Evolutionary conservation across 2,888 invertebrate genomes (phyloP), one percentile per base, ranked within the genome.

Genomic region (Apodemia duryi): DNA sequence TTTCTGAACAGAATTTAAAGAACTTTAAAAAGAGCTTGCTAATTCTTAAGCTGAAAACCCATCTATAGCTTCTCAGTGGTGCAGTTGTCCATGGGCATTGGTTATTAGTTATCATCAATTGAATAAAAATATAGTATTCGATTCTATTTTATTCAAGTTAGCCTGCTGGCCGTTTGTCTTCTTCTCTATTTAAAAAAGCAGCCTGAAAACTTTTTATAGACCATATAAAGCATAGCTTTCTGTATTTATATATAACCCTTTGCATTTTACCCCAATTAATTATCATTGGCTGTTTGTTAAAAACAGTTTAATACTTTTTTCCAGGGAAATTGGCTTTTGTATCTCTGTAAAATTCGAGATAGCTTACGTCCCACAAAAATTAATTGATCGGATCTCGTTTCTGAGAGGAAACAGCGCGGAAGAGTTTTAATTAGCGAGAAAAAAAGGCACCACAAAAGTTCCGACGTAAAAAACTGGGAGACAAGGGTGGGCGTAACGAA

Each of bases 351-450:
- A 88, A 88, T 89, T 85, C 78, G 84, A 81, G 83, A 84, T 73
- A 81, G 88, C 90, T 89, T 89, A 88, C 85, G 82, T 83, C 80
- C 82, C 85, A 88, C 81, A 88, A 90, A 91, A 90, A 89, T 87
- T 91, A 91, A 91, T 91, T 91, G 91, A 91, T 91, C 86, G 91
- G 82, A 89, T 91, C 91, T 86, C 89, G 89, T 88, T 91, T 84
- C 86, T 83, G 79, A 79, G 81, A 88, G 88, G 88, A 91, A 91
- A 90, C 89, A 86, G 89, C 87, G 91, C 85, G 88, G 91, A 91
- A 91, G 91, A 91, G 90, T 91, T 91, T 91, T 91, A 91, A 91
- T 91, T 91, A 91, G 91, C 86, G 87, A 87, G 85, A 88, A 89
- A 91, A 83, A 90, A 90, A 85, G 74, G 80, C 85, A 85, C 82